Evolutionary conservation across 2,797 vertebrate genomes (phyloP), one percentile per base, ranked within the genome.

Genomic region (Acestrorhynchus altus): DNA sequence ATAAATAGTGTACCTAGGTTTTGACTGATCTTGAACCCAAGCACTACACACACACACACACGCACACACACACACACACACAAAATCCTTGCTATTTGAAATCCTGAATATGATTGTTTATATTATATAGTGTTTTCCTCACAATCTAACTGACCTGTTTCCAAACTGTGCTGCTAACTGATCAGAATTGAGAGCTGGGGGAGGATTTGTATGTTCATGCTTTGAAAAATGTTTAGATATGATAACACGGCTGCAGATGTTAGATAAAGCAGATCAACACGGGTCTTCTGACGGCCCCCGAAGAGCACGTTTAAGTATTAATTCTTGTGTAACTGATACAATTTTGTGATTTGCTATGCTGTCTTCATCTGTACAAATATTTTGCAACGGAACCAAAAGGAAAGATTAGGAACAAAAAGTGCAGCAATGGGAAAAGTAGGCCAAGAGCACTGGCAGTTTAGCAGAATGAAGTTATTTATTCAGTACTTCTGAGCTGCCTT

Each of bases 171-270:
- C 69, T 69, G 59, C 28, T 72, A 69, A 10, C 31, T 35, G 12
- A 44, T 11, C 39, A 20, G 24, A 75, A 28, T 0, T 54, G 6
- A 11, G 57, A 71, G 73, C 68, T 22, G 65, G 56, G 65, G 77
- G 75, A 72, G 39, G 46, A 56, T 18, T 68, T 31, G 22, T 75
- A 54, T n/a, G 35, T 68, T 64, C 68, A 61, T 31, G 52, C 64
- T 77, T 72, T 82, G 54, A 77, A 46, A 63, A 56, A 20, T 10
- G 24, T 79, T 76, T 69, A 54, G 63, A 72, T 73, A 52, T 64
- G 68, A 60, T 73, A 28, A 76, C 77, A 84, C 52, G 57, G 59
- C 60, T 64, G 49, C 51, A 77, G 74, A 80, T 80, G 76, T 76
- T 60, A 74, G 68, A 65, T 73, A 72, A 68, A 49, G 26, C 42